Conservation (phyloP, 2,113 vertebrate genomes). For the Carassius gibelio region DNA sequence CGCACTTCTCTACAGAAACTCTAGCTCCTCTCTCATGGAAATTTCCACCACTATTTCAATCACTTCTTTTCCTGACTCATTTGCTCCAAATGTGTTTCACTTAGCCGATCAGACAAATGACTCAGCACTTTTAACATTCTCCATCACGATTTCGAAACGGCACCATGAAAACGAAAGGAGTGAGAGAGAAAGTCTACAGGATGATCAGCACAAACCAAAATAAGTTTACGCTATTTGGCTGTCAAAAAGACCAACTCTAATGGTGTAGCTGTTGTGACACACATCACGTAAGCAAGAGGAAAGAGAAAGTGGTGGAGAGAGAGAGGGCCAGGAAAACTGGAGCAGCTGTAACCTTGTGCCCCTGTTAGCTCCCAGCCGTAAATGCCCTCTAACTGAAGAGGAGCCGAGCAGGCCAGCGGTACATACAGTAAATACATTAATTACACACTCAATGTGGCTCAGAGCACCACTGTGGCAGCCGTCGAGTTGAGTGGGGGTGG, state of each 20-base stretch:
- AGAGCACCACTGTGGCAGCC: conserved; percentile 18
- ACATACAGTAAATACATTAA: conserved; percentile 54
- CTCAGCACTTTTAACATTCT: conserved; percentile 42
- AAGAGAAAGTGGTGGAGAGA: conserved; percentile 8
- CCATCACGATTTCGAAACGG: conserved; percentile 12
- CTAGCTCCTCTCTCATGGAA: conserved; percentile 23
- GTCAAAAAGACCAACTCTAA: background rate
- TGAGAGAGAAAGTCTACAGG: background rate
- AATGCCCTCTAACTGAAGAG: conserved; percentile 53
- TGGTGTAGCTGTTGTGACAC: conserved; percentile 11
- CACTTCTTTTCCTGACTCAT: conserved; percentile 29
- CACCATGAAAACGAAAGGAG: background rate
- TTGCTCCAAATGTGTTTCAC: conserved; percentile 41
- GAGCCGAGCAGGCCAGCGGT: conserved; percentile 16
- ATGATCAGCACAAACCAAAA: background rate
- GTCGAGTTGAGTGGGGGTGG: conserved; percentile 47
- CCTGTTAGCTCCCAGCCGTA: conserved; percentile 36
- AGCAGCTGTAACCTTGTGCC: conserved; percentile 39
- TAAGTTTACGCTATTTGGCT: background rate
- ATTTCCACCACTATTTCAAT: conserved; percentile 35
- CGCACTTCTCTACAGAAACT: conserved; percentile 10
- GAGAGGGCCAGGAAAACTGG: conserved; percentile 20
- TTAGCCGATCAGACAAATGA: conserved; percentile 41
- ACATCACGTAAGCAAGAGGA: conserved; percentile 2
- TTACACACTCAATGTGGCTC: conserved; percentile 39